Conservation (phyloP, 2,113 vertebrate species). For the Etheostoma cragini region DNA sequence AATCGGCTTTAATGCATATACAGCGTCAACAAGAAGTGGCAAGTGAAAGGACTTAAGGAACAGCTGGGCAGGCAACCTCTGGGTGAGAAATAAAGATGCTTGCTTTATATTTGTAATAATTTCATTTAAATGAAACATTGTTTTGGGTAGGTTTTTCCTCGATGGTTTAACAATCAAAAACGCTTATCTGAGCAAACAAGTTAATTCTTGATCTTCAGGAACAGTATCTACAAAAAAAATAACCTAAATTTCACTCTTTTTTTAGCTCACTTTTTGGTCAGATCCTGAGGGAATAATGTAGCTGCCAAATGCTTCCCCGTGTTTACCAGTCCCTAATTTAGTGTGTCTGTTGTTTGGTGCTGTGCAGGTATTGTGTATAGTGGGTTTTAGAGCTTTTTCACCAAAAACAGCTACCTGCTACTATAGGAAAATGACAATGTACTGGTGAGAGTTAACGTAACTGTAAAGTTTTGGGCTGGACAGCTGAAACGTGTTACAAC, state of each 20-base stretch:
- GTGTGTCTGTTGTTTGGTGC: not conserved
- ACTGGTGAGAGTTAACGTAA: not conserved
- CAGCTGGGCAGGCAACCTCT: constrained; percentile 9
- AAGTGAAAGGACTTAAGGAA: not conserved
- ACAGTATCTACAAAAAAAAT: not conserved
- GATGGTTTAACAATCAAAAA: not conserved
- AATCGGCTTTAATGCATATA: constrained; percentile 38
- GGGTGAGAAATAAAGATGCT: constrained; percentile 6
- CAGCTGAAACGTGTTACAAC: not conserved
- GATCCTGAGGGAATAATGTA: not conserved
- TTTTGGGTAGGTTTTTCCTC: not conserved
- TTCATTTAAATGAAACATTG: not conserved
- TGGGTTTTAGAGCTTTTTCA: not conserved
- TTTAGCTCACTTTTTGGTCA: not conserved
- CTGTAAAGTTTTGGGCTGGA: not conserved
- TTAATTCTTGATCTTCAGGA: not conserved
- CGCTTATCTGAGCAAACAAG: not conserved
- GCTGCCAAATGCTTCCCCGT: not conserved
- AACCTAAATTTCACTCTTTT: not conserved
- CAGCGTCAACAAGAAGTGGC: constrained; percentile 27
- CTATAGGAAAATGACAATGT: not conserved
- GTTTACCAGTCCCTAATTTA: not conserved
- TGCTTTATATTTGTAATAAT: not conserved
- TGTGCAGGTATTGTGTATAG: not conserved
- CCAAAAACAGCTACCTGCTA: not conserved